Evolutionary conservation across 2,888 invertebrate species (phyloP), one percentile per base, ranked within the genome.

Genomic region (Tyria jacobaeae): DNA sequence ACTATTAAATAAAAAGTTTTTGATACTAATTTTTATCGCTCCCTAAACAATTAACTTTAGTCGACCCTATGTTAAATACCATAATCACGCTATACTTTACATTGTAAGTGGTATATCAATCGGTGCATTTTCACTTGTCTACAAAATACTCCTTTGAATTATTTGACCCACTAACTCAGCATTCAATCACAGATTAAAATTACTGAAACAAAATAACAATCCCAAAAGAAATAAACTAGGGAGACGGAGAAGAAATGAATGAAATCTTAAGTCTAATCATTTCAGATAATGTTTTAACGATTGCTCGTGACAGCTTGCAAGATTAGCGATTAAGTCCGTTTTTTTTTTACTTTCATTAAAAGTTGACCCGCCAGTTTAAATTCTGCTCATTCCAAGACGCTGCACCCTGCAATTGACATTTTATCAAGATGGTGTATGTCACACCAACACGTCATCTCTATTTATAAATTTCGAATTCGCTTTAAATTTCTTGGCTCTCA

Each of bases 291-390:
- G n/a, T 78, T 72, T 70, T 71, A 65, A 77, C 79, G 78, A 83
- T 66, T 83, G 85, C 76, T 76, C 56, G 57, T 56, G 78, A 78
- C 85, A 84, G 80, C 76, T 75, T 69, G 70, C 66, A 59, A 80
- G 83, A 82, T 84, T 77, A 80, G 75, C 76, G 75, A 80, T 71
- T 75, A 79, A 76, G 65, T 64, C 64, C 61, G 64, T 73, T 80
- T 81, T 83, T n/a, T n/a, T n/a, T n/a, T n/a, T n/a, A n/a, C n/a
- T n/a, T 82, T 81, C 79, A 85, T 86, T 85, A 83, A 82, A 87
- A 85, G 74, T 86, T 86, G 64, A 78, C 76, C 77, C 66, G 6
- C 17, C 53, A 57, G 63, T 58, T 71, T 61, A 75, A 71, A 73
- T 72, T 73, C 53, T 53, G 62, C 60, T 77, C 70, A 64, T 75